These are phyloP conservation scores for Lipotes vexillifer DNA, from an alignment of 2,113 vertebrate genomes.

Conservation along the genomic window DNA sequence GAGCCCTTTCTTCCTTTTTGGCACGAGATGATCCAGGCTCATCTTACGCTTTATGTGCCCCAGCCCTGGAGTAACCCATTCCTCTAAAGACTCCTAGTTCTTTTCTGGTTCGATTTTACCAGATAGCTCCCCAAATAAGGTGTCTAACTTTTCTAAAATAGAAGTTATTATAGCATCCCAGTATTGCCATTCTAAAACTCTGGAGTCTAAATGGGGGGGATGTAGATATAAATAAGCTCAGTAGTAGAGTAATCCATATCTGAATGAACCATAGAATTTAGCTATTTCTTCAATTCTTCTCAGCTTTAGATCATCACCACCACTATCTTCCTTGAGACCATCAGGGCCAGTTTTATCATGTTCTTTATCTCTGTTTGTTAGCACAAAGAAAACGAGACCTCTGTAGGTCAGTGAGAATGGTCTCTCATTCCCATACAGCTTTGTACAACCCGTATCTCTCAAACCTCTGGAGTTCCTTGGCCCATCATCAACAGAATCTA, in stretches of 20 bases:
- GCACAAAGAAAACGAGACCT: not conserved
- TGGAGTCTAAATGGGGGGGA: not conserved
- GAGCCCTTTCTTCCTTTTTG: not conserved
- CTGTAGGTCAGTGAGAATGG: not conserved
- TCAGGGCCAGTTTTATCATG: not conserved
- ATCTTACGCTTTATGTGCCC: not conserved
- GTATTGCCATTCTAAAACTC: not conserved
- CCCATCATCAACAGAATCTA: not conserved
- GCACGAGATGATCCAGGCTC: not conserved
- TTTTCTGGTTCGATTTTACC: not conserved
- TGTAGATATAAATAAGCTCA: not conserved
- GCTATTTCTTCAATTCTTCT: not conserved
- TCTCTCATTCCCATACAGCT: not conserved
- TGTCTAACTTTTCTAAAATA: not conserved
- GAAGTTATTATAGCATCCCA: not conserved
- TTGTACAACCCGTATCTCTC: not conserved
- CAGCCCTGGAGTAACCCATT: not conserved
- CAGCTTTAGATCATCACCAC: not conserved
- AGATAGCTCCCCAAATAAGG: not conserved
- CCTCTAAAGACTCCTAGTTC: not conserved
- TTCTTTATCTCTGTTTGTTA: not conserved
- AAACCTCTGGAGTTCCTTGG: not conserved
- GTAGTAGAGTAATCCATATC: not conserved
- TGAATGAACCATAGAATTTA: not conserved
- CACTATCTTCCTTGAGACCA: not conserved